phyloP scores from a whole-genome alignment of 2,113 vertebrate species.

The Oriolus oriolus region DNA sequence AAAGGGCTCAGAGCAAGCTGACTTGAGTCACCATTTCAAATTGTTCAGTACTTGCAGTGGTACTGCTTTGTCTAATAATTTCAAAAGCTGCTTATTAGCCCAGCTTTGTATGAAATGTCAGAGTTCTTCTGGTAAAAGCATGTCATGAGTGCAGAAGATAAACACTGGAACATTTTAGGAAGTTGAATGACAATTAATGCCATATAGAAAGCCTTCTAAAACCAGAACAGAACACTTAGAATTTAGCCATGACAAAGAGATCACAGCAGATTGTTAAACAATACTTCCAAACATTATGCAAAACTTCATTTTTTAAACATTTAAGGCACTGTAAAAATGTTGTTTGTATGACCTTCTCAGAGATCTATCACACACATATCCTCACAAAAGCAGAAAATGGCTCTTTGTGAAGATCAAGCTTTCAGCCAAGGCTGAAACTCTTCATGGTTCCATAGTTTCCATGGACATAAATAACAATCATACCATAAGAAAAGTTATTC shows the following conservation, averaged over 20 bases:
- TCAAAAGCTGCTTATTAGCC: background rate
- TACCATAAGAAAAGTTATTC: background rate
- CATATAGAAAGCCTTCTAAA: background rate
- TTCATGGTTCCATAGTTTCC: background rate
- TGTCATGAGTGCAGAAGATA: background rate
- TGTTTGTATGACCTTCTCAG: background rate
- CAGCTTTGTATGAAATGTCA: background rate
- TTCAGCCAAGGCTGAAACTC: background rate
- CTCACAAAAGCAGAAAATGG: background rate
- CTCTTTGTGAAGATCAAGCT: background rate
- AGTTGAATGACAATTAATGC: background rate
- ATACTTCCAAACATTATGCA: background rate
- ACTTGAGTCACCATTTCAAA: background rate
- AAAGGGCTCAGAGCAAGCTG: background rate
- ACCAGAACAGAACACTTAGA: background rate
- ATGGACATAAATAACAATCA: background rate
- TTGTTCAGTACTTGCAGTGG: background rate
- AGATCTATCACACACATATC: background rate
- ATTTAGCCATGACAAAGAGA: background rate
- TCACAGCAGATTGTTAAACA: background rate
- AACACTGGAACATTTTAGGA: background rate
- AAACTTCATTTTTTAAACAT: background rate
- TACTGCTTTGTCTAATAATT: background rate
- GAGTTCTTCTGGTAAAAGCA: background rate
- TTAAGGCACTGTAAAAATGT: background rate